A percentile compares a stretch with the other conserved stretches of the same genome.
phyloP scores from a whole-genome alignment of 2,888 invertebrate genomes.

The Chalcosyrphus nemorum region DNA sequence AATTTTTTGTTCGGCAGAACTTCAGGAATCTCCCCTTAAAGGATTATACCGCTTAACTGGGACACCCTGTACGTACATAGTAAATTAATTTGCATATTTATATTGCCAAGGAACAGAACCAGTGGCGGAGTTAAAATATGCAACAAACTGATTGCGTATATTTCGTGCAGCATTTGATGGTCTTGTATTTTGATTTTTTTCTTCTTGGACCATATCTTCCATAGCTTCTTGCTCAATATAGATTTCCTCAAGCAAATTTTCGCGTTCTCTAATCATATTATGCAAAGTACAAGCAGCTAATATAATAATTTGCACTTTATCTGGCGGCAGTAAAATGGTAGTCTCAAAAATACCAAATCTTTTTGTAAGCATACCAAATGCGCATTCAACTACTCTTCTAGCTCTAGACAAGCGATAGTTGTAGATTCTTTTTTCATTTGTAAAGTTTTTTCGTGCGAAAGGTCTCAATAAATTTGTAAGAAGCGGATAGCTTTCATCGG shows the following conservation, averaged over 20 bases:
- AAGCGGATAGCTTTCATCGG: slow-evolving; percentile 45
- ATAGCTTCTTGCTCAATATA: background rate
- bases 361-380: background rate
- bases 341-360: background rate
- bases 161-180: too few relatives aligned
- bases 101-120: too few relatives aligned
- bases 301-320: slow-evolving; percentile 15
- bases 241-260: slow-evolving; percentile 2
- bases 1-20: too few relatives aligned
- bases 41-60: too few relatives aligned
- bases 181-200: too few relatives aligned
- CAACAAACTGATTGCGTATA: too few relatives aligned
- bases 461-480: slow-evolving; percentile 2
- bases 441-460: slow-evolving; percentile 18
- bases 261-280: slow-evolving; percentile 14
- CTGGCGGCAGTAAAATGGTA: slow-evolving; percentile 1
- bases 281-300: slow-evolving; percentile 7
- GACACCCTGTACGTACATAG: too few relatives aligned
- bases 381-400: background rate
- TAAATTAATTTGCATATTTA: too few relatives aligned
- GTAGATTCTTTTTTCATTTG: slow-evolving; percentile 38
- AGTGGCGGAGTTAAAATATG: too few relatives aligned
- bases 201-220: too few relatives aligned
- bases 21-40: too few relatives aligned
- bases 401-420: background rate